Evolutionary conservation across 1,140 invertebrate species (phyloP), one percentile per base, ranked within the genome.

Genomic region (Homalodisca vitripennis): DNA sequence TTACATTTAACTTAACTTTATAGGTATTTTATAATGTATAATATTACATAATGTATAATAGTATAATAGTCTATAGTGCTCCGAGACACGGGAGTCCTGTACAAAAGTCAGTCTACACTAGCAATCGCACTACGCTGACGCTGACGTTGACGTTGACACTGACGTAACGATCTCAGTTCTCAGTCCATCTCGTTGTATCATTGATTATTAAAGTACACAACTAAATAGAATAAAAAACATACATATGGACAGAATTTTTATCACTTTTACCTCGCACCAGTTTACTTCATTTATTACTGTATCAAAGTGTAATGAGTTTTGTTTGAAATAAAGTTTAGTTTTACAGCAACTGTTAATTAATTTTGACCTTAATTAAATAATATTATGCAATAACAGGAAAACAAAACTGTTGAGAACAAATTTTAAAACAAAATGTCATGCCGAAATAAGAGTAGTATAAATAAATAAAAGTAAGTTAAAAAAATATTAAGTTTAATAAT

Each of bases 1-100:
- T 60, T 60, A 27, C 22, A 60, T 60, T 60, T 60, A 47, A 66
- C 63, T 66, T 66, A 66, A 66, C 26, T 66, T 46, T 66, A 46
- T 46, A 66, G 6, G 41, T 66, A 66, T 66, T 47, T 66, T 20
- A 46, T 46, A 66, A 64, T 64, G 34, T 66, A 64, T 66, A 66
- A 47, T 47, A 66, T 47, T 66, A 66, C 63, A 66, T 66, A 66
- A 22, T 66, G 47, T 64, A 34, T 46, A 47, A 66, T 66, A 47
- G 63, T 66, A 46, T 66, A 66, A 12, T 66, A 46, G 41, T 66
- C 41, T 64, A 22, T 64, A 6, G 32, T 22, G 63, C 63, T 41
- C 41, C 10, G n/a, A 29, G 34, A 31, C 17, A 55, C 6, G 3
- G 17, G 41, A 41, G 63, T 66, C 63, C 34, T 12, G n/a, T n/a